Conservation (phyloP, 2,797 vertebrate genomes). For the Cuniculus paca region DNA sequence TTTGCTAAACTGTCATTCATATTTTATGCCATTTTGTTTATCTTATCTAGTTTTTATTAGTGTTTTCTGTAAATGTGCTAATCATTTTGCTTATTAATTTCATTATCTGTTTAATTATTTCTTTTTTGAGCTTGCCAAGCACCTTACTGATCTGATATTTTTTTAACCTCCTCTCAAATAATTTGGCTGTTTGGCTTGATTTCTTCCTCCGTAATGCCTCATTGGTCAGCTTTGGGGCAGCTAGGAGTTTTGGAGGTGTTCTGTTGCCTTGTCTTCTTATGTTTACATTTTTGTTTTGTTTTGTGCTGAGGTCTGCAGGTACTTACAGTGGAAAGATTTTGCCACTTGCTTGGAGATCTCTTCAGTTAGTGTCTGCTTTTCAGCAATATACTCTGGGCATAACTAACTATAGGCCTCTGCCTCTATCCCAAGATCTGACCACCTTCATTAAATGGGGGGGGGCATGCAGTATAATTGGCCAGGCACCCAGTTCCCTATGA, state of each 20-base stretch:
- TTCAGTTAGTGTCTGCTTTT: background rate
- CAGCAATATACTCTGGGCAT: background rate
- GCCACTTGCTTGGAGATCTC: background rate
- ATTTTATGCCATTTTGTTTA: too few species aligned
- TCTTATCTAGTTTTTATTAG: too few species aligned
- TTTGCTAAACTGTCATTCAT: too few species aligned
- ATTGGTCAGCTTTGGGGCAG: background rate
- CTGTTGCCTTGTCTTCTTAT: background rate
- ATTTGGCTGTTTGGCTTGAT: background rate
- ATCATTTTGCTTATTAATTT: too few species aligned
- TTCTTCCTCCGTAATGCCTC: background rate
- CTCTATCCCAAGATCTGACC: background rate
- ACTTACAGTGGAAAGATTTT: background rate
- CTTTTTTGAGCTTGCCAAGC: background rate
- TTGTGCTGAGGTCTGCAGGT: background rate
- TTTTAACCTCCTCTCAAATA: background rate
- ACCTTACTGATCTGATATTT: background rate
- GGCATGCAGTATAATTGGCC: background rate
- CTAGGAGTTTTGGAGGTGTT: background rate
- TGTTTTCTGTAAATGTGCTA: too few species aligned
- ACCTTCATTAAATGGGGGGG: background rate
- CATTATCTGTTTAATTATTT: too few species aligned
- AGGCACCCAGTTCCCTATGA: background rate
- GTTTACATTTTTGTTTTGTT: background rate
- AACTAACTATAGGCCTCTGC: background rate